Evolutionary conservation across 2,797 vertebrate species (phyloP).

Genomic region (Lagodon rhomboides): DNA sequence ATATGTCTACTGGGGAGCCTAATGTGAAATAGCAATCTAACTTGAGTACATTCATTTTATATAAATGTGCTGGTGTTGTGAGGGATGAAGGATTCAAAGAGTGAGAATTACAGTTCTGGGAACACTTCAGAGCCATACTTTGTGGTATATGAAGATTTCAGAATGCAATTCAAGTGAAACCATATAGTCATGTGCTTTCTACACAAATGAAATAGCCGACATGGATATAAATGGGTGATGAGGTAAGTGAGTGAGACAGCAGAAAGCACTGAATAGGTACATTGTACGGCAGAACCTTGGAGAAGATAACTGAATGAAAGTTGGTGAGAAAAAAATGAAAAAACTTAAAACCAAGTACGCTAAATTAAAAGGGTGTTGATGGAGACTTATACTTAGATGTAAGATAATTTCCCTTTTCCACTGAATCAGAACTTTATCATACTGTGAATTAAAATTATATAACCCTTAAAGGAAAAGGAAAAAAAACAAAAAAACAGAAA

Average conservation of each 20-base stretch:
- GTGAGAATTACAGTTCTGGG: neutral
- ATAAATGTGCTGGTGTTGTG: neutral
- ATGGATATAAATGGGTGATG: constrained; percentile 23
- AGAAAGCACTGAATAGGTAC: constrained; percentile 55
- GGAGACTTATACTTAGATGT: constrained; percentile 30
- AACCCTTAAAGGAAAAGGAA: neutral
- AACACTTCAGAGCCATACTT: constrained; percentile 5
- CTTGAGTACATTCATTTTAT: neutral
- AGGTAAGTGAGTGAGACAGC: constrained; percentile 32
- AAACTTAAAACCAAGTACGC: constrained; percentile 23
- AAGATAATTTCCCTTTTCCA: constrained; percentile 27
- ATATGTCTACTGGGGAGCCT: constrained; percentile 1
- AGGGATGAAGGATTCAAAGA: neutral
- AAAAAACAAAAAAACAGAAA: no score
- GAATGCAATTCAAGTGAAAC: constrained; percentile 24
- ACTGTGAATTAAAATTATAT: constrained; percentile 52
- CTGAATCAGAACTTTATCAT: constrained; percentile 59
- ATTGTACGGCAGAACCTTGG: constrained; percentile 60
- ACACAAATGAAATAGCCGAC: constrained; percentile 14
- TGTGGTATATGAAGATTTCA: constrained; percentile 3
- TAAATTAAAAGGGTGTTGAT: constrained; percentile 53
- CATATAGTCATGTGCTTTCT: constrained; percentile 11
- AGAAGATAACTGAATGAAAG: constrained; percentile 58
- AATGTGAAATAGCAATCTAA: neutral
- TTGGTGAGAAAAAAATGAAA: constrained; percentile 38